Base-by-base conservation (phyloP, 2,797 vertebrate genomes). In the Characodon lateralis region DNA sequence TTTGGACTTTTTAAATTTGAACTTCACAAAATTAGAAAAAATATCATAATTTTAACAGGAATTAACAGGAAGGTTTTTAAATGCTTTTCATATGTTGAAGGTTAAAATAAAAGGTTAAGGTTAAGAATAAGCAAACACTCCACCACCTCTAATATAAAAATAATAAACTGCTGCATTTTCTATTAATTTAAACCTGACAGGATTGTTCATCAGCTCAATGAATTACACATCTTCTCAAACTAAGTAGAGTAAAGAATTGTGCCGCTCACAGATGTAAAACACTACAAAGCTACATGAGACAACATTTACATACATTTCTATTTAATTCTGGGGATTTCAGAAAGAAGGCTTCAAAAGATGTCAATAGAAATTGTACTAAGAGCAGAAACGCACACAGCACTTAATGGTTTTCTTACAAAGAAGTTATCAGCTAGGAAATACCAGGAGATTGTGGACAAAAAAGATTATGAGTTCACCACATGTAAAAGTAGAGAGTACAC, bases 1-100 rank as follows among this genome's bases (percentile, higher is more conserved):
- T 84, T 87, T 82, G 2, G 26, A 61, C 80, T 83, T 83, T 68
- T 74, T 9, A 56, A 56, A 24, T 56, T 56, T 56, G 22, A 56
- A 56, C 24, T 56, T 56, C 6, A 56, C 3, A 9, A 56, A 56
- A 9, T 50, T 20, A 22, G 18, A 55, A 55, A 51, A 51, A 14
- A 51, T 2, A 51, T 51, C 50, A 51, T 51, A 51, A 46, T 46
- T 46, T 35, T 35, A 35, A 35, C 35, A 35, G 35, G 13, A 14
- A 16, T 14, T 20, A 53, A 53, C 16, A 53, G 16, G 16, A 51
- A 16, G 50, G 7, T 56, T 24, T 56, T n/a, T 50, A 50, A 50
- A 50, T 50, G 14, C 1, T 9, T 56, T 56, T 56, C 9, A 8
- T 24, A 10, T 24, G 24, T 24, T 0, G 9, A 6, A 24, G 24